Evolutionary conservation across 2,113 vertebrate genomes (phyloP).

Genomic region (Helogale parvula): DNA sequence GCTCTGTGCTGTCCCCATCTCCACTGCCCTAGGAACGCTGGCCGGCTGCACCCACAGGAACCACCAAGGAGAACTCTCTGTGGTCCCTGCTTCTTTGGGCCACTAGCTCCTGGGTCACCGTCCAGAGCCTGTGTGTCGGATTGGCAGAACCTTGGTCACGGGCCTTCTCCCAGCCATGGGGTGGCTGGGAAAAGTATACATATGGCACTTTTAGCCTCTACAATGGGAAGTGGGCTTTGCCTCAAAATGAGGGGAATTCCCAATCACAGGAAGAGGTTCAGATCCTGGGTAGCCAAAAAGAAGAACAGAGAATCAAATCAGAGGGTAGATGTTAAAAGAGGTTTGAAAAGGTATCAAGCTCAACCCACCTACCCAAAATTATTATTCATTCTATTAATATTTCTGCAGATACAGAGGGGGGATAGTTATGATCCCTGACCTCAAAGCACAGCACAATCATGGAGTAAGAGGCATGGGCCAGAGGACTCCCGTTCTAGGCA

Average conservation of each 20-base stretch:
- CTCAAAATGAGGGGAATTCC: slow-evolving; percentile 19
- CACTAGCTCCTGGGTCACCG: not conserved
- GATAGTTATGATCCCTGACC: not conserved
- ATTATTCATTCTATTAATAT: slow-evolving; percentile 14
- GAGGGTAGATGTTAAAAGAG: not conserved
- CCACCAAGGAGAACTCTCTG: not conserved
- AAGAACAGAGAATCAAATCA: slow-evolving; percentile 52
- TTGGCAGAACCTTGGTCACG: not conserved
- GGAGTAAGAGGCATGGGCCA: not conserved
- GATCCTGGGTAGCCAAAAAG: slow-evolving; percentile 43
- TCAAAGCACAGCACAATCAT: not conserved
- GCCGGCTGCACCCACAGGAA: not conserved
- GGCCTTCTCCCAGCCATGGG: not conserved
- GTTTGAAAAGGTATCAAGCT: not conserved
- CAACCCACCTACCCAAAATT: not conserved
- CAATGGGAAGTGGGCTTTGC: not conserved
- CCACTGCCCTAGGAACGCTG: not conserved
- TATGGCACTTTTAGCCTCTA: not conserved
- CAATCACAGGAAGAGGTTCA: slow-evolving; percentile 44
- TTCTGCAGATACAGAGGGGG: not conserved
- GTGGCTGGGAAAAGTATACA: not conserved
- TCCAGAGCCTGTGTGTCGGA: not conserved
- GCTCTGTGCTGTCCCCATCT: not conserved
- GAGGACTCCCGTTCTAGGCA: not conserved
- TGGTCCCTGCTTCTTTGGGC: not conserved